These are phyloP conservation scores for Regulus satrapa DNA, from an alignment of 2,113 vertebrate genomes.

Conservation along the genomic window DNA sequence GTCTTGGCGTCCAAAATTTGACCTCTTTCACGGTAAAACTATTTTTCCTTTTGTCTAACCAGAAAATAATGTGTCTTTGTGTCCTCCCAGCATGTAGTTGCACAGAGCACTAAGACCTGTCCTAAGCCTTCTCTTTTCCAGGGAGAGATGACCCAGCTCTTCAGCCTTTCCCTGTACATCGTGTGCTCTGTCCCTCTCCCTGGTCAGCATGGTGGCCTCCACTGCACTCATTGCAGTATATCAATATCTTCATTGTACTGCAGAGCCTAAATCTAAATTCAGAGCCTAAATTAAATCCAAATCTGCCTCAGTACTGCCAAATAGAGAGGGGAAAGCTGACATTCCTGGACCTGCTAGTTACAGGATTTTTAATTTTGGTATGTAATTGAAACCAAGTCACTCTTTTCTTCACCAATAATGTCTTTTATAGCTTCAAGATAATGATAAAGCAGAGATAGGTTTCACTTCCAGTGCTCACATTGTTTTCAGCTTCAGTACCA, in stretches of 20 bases:
- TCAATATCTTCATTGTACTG: background rate
- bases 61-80: background rate
- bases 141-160: background rate
- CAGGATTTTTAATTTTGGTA: background rate
- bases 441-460: background rate
- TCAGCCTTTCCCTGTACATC: accelerated
- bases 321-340: background rate
- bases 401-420: background rate
- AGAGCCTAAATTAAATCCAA: background rate
- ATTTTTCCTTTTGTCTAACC: background rate
- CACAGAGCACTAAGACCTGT: background rate
- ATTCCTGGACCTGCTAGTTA: background rate
- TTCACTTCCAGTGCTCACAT: background rate
- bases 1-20: background rate
- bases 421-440: background rate
- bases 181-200: background rate
- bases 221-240: accelerated
- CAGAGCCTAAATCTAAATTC: background rate
- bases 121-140: background rate
- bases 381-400: background rate
- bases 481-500: background rate
- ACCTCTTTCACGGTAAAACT: background rate
- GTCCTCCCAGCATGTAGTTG: background rate
- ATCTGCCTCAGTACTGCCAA: background rate
- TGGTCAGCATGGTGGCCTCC: background rate